Percentiles rank a stretch among this genome's conserved stretches.
phyloP scores from a whole-genome alignment of 1,140 invertebrate species.

The Notospermus geniculatus region DNA sequence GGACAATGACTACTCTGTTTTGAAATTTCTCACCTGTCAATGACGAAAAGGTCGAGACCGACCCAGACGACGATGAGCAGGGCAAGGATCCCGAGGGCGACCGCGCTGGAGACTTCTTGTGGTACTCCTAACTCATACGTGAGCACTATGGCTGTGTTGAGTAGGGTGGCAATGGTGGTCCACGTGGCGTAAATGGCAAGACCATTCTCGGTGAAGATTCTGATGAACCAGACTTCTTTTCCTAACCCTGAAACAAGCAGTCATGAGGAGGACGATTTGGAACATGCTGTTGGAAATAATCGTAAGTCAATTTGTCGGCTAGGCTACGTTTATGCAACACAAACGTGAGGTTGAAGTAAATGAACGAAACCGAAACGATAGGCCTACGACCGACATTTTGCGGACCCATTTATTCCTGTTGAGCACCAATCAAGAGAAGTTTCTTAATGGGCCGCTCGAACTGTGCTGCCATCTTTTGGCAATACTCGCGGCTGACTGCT shows the following conservation, averaged over 20 bases:
- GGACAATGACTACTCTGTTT: constrained; percentile 16
- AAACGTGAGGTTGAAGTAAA: too few relatives aligned
- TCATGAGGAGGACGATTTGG: too few relatives aligned
- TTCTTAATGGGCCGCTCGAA: too few relatives aligned
- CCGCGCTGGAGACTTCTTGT: constrained; percentile 24
- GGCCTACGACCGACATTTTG: too few relatives aligned
- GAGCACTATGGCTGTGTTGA: constrained; percentile 41
- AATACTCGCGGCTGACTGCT: too few relatives aligned
- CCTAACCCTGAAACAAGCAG: neutral
- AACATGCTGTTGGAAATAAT: too few relatives aligned
- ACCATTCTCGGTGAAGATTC: constrained; percentile 47
- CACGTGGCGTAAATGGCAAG: constrained; percentile 48
- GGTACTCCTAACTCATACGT: constrained; percentile 26
- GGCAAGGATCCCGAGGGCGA: constrained; percentile 26
- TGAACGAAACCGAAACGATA: too few relatives aligned
- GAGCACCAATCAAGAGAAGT: too few relatives aligned
- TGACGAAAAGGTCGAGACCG: constrained; percentile 33
- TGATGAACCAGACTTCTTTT: constrained; percentile 37
- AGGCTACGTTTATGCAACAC: too few relatives aligned
- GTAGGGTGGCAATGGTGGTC: constrained; percentile 42
- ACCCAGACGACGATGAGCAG: constrained; percentile 32
- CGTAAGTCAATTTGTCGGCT: too few relatives aligned
- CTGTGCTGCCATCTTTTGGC: too few relatives aligned
- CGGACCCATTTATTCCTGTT: too few relatives aligned
- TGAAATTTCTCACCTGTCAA: constrained; percentile 35